A percentile compares a stretch with the other conserved stretches of the same genome.
phyloP scores from a whole-genome alignment of 2,113 vertebrate species.

The Synodontis membranacea region DNA sequence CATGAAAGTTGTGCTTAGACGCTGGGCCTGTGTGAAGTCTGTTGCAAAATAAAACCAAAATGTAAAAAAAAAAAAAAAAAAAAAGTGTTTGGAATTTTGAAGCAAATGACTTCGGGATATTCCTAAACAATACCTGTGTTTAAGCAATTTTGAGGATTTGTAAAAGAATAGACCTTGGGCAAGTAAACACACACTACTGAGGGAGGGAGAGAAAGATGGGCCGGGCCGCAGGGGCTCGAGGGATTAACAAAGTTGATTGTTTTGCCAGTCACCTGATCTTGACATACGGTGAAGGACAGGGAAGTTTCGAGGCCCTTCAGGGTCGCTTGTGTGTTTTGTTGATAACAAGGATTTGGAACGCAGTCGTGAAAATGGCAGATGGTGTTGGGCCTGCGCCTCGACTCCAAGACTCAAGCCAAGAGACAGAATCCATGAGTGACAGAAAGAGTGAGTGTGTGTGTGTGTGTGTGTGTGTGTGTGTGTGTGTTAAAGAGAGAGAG shows the following conservation, averaged over 20 bases:
- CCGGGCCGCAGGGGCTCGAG: constrained; percentile 9
- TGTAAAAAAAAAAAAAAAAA: no score
- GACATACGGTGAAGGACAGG: constrained; percentile 42
- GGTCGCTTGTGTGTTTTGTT: constrained; percentile 72
- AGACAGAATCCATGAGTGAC: constrained; percentile 39
- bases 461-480: not conserved
- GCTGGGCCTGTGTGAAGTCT: not conserved
- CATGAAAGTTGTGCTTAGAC: not conserved
- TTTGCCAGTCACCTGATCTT: constrained; percentile 40
- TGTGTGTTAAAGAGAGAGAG: not conserved
- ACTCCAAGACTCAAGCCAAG: constrained; percentile 52
- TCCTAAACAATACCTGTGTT: not conserved
- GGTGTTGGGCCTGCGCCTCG: constrained; percentile 69
- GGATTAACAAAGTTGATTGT: constrained; percentile 38
- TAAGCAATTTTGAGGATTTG: not conserved
- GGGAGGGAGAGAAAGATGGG: not conserved
- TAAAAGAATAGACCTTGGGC: not conserved
- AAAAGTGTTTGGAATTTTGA: not conserved
- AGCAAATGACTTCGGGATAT: not conserved
- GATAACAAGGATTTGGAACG: constrained; percentile 75
- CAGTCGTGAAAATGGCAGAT: constrained; percentile 71
- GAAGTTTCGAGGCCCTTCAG: constrained; percentile 49
- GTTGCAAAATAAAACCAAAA: no score
- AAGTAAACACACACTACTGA: not conserved
- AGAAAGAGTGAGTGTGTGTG: not conserved